Percentiles rank a stretch among this genome's conserved stretches.
These are phyloP conservation scores for Alexandromys oeconomus DNA, from an alignment of 2,797 vertebrate species.

Conservation along the genomic window DNA sequence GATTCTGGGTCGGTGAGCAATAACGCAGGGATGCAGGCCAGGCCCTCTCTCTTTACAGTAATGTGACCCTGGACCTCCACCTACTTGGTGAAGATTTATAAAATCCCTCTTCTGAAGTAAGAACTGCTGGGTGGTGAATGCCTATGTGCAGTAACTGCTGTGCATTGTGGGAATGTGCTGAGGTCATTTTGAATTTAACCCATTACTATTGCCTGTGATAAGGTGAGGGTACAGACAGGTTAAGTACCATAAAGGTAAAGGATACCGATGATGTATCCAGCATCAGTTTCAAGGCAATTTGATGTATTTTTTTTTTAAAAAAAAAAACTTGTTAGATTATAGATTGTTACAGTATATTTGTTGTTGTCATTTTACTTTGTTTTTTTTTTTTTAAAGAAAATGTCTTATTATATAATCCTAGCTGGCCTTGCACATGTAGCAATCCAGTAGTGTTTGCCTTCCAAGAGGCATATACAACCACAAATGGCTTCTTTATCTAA, in stretches of 20 bases:
- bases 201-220: not conserved
- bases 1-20: not conserved
- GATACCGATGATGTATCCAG: not conserved
- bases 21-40: not conserved
- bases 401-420: not conserved
- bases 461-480: not conserved
- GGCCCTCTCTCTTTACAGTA: not conserved
- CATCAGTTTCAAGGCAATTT: not conserved
- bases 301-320: not conserved
- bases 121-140: not conserved
- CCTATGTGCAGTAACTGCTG: not conserved
- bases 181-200: conserved; percentile 22
- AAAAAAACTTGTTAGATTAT: not conserved
- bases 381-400: not conserved
- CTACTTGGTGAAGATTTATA: not conserved
- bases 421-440: not conserved
- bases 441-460: not conserved
- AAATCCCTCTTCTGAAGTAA: not conserved
- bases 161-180: not conserved
- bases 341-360: not conserved
- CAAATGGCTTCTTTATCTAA: not conserved
- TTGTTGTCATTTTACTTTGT: not conserved
- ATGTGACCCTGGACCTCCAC: not conserved
- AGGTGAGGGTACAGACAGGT: not conserved
- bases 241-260: conserved; percentile 3